phyloP scores from a whole-genome alignment of 2,113 vertebrate species.

The Channa maculata region DNA sequence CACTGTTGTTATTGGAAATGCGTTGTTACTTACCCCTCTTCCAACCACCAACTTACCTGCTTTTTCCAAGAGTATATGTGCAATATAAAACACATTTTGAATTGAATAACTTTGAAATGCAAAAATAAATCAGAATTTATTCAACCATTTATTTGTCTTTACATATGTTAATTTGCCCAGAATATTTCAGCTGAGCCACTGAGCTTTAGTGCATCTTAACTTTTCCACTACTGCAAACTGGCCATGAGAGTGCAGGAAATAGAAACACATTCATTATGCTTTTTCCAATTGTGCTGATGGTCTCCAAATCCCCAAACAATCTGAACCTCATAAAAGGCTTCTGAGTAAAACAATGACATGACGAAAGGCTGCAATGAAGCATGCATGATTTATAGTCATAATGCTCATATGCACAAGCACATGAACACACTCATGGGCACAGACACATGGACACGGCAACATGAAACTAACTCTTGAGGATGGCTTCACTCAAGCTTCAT shows the following conservation, averaged over 20 bases:
- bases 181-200: slow-evolving; percentile 14
- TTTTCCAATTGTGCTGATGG: slow-evolving; percentile 63
- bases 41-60: neutral
- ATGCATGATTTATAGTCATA: slow-evolving; percentile 43
- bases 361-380: slow-evolving; percentile 67
- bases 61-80: slow-evolving; percentile 38
- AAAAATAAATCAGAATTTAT: slow-evolving; percentile 44
- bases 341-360: slow-evolving; percentile 73
- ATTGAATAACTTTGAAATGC: slow-evolving; percentile 27
- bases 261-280: slow-evolving; percentile 56
- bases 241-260: slow-evolving; percentile 33
- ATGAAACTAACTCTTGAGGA: slow-evolving; percentile 18
- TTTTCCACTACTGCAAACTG: slow-evolving; percentile 36
- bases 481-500: slow-evolving; percentile 34
- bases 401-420: slow-evolving; percentile 37
- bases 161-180: slow-evolving; percentile 6
- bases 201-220: slow-evolving; percentile 28
- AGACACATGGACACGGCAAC: neutral
- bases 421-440: slow-evolving; percentile 12
- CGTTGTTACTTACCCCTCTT: neutral
- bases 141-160: slow-evolving; percentile 35
- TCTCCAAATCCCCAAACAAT: slow-evolving; percentile 83
- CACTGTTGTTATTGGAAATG: slow-evolving; percentile 35
- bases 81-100: slow-evolving; percentile 2
- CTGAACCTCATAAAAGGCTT: slow-evolving; percentile 71